Evolutionary conservation across 64 coral and sea anemone genomes (phyloP).

Genomic region (Astreopora myriophthalma): DNA sequence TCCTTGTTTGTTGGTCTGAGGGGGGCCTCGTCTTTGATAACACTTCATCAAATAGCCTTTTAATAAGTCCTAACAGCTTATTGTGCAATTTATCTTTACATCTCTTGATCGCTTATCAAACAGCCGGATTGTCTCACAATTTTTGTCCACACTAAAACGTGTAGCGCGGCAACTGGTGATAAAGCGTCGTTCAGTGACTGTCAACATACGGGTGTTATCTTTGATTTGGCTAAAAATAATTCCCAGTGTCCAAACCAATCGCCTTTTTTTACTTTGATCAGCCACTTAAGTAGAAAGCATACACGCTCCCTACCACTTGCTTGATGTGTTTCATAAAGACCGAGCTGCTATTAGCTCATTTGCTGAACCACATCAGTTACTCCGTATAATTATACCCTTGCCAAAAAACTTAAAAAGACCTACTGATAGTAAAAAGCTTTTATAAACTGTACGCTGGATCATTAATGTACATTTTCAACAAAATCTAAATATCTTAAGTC

Average conservation of each 20-base stretch:
- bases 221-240: background rate
- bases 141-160: constrained; percentile 10
- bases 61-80: background rate
- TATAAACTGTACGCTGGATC: background rate
- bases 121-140: background rate
- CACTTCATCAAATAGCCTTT: background rate
- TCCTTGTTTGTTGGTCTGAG: constrained; percentile 5
- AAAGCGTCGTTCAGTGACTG: background rate
- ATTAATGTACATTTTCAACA: background rate
- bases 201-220: background rate
- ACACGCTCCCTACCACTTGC: background rate
- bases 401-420: no score
- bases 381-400: no score
- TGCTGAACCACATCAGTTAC: no score
- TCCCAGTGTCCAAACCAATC: background rate
- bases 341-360: no score
- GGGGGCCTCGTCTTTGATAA: constrained; percentile 29
- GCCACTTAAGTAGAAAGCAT: background rate
- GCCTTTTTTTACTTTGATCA: background rate
- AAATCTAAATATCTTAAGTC: background rate
- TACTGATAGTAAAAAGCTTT: background rate
- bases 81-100: constrained; percentile 20
- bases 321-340: no score
- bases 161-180: background rate
- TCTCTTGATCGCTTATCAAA: background rate